phyloP scores from a whole-genome alignment of 2,888 invertebrate genomes.

The Coremacera marginata region DNA sequence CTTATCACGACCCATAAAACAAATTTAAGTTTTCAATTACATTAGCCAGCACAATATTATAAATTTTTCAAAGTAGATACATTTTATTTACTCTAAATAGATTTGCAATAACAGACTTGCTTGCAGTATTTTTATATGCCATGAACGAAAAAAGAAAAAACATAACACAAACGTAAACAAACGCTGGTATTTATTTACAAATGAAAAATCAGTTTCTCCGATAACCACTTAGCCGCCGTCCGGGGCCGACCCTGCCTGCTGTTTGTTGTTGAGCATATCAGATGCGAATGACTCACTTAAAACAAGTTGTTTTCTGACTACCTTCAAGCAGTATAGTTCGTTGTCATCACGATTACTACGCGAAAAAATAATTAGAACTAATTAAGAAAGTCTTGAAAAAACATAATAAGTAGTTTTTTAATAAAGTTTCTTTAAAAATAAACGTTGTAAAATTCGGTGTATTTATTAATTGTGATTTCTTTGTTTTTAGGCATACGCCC shows the following conservation, averaged over 20 bases:
- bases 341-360: too few relatives aligned
- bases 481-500: conserved; percentile 60
- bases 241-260: not conserved
- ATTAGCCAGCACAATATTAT: too few relatives aligned
- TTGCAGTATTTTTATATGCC: conserved; percentile 4
- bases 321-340: too few relatives aligned
- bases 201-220: conserved; percentile 12
- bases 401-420: not conserved
- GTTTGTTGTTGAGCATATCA: conserved; percentile 8
- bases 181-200: conserved; percentile 18
- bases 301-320: not conserved
- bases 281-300: conserved; percentile 28
- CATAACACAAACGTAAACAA: conserved; percentile 5
- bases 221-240: conserved; percentile 1
- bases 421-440: not conserved
- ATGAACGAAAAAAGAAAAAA: not conserved
- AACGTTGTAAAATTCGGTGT: conserved; percentile 4
- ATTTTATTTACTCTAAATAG: not conserved
- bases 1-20: too few relatives aligned
- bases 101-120: not conserved
- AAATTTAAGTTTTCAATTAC: too few relatives aligned
- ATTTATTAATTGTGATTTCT: conserved; percentile 9
- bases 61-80: too few relatives aligned
- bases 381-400: too few relatives aligned
- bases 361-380: too few relatives aligned